Conservation (phyloP, 2,888 invertebrate genomes). For the Poecilus cupreus region DNA sequence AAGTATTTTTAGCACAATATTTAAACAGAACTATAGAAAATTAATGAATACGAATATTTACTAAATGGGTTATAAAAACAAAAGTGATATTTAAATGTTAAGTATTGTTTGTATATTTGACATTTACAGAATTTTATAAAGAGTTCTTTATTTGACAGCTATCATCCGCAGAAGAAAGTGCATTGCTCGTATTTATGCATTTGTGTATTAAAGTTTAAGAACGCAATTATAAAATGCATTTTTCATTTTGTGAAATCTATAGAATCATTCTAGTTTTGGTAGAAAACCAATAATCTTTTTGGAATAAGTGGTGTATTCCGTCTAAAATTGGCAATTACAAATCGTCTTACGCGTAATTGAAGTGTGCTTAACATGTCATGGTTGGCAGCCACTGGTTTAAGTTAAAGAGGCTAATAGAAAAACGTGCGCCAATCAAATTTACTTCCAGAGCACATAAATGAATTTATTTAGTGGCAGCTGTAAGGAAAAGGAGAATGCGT, state of each 20-base stretch:
- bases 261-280: background rate
- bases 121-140: too few species aligned
- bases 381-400: background rate
- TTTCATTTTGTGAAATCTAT: background rate
- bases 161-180: background rate
- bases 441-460: background rate
- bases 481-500: background rate
- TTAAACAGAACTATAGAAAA: too few species aligned
- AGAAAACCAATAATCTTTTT: background rate
- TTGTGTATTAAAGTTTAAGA: background rate
- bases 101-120: too few species aligned
- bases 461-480: background rate
- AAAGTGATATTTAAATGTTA: too few species aligned
- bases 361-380: background rate
- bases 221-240: background rate
- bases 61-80: too few species aligned
- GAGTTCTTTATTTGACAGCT: too few species aligned
- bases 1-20: too few species aligned
- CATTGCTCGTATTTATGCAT: too few species aligned
- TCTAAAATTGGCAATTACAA: background rate
- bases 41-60: too few species aligned
- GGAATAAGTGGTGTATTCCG: background rate
- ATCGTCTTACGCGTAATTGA: background rate
- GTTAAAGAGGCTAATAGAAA: slow-evolving; percentile 4
- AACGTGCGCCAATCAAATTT: slow-evolving; percentile 9